phyloP scores from a whole-genome alignment of 2,888 invertebrate genomes.

The Embidobia sp. region DNA sequence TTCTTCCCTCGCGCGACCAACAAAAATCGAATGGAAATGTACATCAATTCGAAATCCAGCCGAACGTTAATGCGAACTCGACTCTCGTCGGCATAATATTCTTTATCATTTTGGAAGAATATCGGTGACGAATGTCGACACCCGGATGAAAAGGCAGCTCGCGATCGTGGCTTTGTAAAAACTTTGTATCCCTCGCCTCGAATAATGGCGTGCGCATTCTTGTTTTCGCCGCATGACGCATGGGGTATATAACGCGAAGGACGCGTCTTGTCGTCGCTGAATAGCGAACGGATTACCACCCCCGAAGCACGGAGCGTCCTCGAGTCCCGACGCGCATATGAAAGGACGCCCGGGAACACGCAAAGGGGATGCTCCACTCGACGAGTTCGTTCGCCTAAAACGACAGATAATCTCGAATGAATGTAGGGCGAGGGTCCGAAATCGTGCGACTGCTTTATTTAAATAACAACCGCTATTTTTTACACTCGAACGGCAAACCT shows the following conservation, averaged over 20 bases:
- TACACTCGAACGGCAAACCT: no score
- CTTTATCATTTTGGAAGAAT: slow-evolving; percentile 9
- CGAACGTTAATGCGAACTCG: no score
- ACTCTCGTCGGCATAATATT: slow-evolving; percentile 12
- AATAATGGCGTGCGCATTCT: slow-evolving; percentile 46
- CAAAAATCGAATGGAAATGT: no score
- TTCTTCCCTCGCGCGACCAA: no score
- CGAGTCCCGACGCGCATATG: slow-evolving; percentile 37
- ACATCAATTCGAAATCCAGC: no score
- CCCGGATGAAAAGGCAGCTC: not conserved
- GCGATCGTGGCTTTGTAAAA: slow-evolving; percentile 31
- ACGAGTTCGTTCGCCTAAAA: slow-evolving; percentile 56
- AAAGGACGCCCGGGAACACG: slow-evolving; percentile 41
- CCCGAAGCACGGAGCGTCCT: slow-evolving; percentile 47
- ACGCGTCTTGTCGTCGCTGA: slow-evolving; percentile 63
- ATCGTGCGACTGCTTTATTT: slow-evolving; percentile 24
- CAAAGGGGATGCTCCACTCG: slow-evolving; percentile 62
- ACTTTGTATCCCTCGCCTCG: slow-evolving; percentile 39
- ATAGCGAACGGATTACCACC: slow-evolving; percentile 68
- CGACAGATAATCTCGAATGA: slow-evolving; percentile 60
- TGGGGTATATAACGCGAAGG: slow-evolving; percentile 35
- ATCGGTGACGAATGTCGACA: slow-evolving; percentile 25
- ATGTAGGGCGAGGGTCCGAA: slow-evolving; percentile 42
- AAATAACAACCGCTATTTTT: slow-evolving; percentile 20
- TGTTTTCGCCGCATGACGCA: slow-evolving; percentile 52